A percentile compares a stretch with the other conserved stretches of the same genome.
Evolutionary conservation across 2,888 invertebrate genomes (phyloP).

Genomic region (Synanthedon andrenaeformis): DNA sequence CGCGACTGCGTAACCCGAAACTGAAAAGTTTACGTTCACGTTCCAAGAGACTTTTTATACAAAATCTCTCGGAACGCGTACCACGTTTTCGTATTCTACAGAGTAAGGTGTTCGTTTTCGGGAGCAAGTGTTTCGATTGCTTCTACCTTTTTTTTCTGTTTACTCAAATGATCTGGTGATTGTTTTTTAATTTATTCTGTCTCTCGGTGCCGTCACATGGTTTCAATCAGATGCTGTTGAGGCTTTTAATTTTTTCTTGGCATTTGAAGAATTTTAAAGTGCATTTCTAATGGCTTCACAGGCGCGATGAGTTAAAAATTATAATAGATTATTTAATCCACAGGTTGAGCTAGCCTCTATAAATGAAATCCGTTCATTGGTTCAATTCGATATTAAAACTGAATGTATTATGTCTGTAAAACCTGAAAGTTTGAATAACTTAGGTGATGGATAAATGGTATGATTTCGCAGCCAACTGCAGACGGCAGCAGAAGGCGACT

Average conservation of each 20-base stretch:
- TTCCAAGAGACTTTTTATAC: slow-evolving; percentile 24
- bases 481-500: too few species aligned
- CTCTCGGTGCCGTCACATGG: slow-evolving; percentile 60
- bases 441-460: too few species aligned
- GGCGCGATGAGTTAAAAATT: neutral
- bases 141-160: slow-evolving; percentile 58
- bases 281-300: neutral
- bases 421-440: neutral
- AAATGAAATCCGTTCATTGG: too few species aligned
- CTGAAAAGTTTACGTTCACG: slow-evolving; percentile 35
- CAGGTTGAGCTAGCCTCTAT: too few species aligned
- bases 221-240: slow-evolving; percentile 57
- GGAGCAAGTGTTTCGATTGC: slow-evolving; percentile 55
- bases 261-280: slow-evolving; percentile 12
- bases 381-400: too few species aligned
- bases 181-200: slow-evolving; percentile 68
- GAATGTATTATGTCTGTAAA: too few species aligned
- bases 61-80: slow-evolving; percentile 24
- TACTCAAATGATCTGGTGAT: slow-evolving; percentile 66
- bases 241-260: slow-evolving; percentile 52
- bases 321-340: neutral
- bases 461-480: too few species aligned
- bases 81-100: slow-evolving; percentile 10
- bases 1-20: slow-evolving; percentile 44
- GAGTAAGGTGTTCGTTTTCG: slow-evolving; percentile 40